Percentiles rank a stretch among this genome's conserved stretches.
phyloP scores from a whole-genome alignment of 2,888 invertebrate genomes.

The Hoplodrina blanda region DNA sequence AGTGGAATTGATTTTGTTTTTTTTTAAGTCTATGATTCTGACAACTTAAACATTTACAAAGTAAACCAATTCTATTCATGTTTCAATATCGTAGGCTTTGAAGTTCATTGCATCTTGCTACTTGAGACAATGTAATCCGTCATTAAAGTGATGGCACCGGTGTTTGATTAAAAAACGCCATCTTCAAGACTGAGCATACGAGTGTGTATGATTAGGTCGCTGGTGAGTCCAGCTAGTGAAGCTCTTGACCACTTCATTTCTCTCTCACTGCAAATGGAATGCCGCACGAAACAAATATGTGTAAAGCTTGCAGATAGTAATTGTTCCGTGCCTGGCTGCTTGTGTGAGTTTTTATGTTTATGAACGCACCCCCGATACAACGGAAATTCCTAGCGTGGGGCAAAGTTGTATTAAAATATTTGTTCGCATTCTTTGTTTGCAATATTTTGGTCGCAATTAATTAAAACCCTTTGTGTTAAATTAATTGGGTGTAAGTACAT shows the following conservation, averaged over 20 bases:
- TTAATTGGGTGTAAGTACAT: slow-evolving; percentile 5
- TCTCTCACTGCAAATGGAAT: neutral
- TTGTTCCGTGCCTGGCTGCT: no score
- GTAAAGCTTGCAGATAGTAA: no score
- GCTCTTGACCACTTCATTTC: neutral
- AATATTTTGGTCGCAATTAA: slow-evolving; percentile 24
- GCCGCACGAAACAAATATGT: no score
- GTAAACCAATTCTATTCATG: neutral
- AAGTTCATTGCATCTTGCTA: neutral
- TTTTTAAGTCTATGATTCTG: neutral
- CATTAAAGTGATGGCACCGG: no score
- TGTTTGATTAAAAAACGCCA: no score
- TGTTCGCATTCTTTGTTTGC: slow-evolving; percentile 17
- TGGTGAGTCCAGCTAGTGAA: neutral
- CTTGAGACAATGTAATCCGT: no score
- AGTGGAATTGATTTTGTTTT: no score
- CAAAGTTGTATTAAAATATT: slow-evolving; percentile 3
- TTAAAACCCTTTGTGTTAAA: slow-evolving; percentile 21
- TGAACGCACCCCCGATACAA: no score
- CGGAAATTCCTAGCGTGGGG: no score
- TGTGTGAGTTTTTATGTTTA: no score
- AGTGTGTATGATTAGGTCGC: no score
- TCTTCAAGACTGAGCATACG: no score
- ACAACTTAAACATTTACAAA: neutral
- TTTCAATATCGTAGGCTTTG: neutral